Conservation (phyloP, 1,140 invertebrate genomes). For the Colletes latitarsis region DNA sequence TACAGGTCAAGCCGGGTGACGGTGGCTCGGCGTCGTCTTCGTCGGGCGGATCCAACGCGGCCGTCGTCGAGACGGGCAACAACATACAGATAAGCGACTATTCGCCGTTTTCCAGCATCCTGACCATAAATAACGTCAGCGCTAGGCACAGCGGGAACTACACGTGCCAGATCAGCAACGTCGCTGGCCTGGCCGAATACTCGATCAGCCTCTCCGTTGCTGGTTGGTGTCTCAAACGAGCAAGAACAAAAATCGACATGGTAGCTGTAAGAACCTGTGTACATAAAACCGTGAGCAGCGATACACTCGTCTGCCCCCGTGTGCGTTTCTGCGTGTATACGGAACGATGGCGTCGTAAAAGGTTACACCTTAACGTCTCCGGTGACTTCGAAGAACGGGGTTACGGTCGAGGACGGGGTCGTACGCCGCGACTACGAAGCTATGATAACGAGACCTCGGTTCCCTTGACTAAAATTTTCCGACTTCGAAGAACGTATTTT, state of each 20-base stretch:
- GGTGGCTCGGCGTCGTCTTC: slow-evolving; percentile 54
- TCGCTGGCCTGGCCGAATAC: slow-evolving; percentile 82
- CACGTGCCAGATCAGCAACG: slow-evolving; percentile 85
- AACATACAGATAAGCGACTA: slow-evolving; percentile 81
- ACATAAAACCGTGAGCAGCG: slow-evolving; percentile 55
- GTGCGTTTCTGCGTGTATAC: slow-evolving; percentile 11
- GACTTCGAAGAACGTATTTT: too few species aligned
- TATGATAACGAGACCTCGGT: too few species aligned
- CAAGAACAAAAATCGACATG: slow-evolving; percentile 60
- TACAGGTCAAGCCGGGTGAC: slow-evolving; percentile 70
- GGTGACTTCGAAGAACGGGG: too few species aligned
- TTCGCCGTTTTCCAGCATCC: slow-evolving; percentile 82
- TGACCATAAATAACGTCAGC: slow-evolving; percentile 84
- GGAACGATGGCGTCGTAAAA: too few species aligned
- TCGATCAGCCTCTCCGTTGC: slow-evolving; percentile 84
- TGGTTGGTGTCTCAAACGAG: slow-evolving; percentile 75
- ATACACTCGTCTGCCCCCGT: slow-evolving; percentile 21
- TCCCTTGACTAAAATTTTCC: too few species aligned
- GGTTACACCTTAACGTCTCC: too few species aligned
- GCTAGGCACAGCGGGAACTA: slow-evolving; percentile 85
- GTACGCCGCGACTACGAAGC: too few species aligned
- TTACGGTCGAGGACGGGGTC: too few species aligned
- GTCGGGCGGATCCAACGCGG: slow-evolving; percentile 45
- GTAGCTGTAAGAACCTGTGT: slow-evolving; percentile 66
- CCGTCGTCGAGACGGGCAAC: slow-evolving; percentile 61